Evolutionary conservation across 1,140 invertebrate genomes (phyloP).

Genomic region (Brachionus angularis): DNA sequence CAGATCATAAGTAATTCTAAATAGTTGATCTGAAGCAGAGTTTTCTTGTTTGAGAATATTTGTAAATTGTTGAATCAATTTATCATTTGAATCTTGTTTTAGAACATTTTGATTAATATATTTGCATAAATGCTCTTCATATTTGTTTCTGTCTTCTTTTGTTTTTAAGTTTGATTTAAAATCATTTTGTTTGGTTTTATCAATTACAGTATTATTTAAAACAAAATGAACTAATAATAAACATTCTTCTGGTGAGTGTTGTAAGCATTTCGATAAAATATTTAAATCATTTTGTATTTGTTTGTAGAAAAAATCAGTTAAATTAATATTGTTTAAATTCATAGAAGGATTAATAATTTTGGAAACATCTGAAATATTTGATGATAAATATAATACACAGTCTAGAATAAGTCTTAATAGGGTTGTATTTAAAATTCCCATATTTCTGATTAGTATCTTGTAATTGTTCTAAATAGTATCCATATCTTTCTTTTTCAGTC

Average conservation of each 20-base stretch:
- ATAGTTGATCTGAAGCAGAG: constrained; percentile 6
- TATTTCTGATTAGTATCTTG: not conserved
- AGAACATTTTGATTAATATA: not conserved
- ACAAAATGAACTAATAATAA: not conserved
- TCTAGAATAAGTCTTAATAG: constrained; percentile 11
- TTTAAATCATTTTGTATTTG: constrained; percentile 5
- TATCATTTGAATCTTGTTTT: not conserved
- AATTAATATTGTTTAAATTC: no score
- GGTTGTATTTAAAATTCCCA: constrained; percentile 8
- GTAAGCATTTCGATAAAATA: not conserved
- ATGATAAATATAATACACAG: not conserved
- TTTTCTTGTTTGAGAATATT: not conserved
- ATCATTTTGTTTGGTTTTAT: not conserved
- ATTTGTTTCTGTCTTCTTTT: not conserved
- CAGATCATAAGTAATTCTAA: not conserved
- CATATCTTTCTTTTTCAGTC: not conserved
- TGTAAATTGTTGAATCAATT: not conserved
- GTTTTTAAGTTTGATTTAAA: not conserved
- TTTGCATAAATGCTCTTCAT: not conserved
- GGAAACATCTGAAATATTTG: no score
- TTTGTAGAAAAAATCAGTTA: not conserved
- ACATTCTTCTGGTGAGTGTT: constrained; percentile 29
- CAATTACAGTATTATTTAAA: not conserved
- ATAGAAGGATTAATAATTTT: no score
- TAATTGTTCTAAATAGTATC: constrained; percentile 1